Evolutionary conservation across 2,113 vertebrate species (phyloP).

Genomic region (Protobothrops mucrosquamatus): DNA sequence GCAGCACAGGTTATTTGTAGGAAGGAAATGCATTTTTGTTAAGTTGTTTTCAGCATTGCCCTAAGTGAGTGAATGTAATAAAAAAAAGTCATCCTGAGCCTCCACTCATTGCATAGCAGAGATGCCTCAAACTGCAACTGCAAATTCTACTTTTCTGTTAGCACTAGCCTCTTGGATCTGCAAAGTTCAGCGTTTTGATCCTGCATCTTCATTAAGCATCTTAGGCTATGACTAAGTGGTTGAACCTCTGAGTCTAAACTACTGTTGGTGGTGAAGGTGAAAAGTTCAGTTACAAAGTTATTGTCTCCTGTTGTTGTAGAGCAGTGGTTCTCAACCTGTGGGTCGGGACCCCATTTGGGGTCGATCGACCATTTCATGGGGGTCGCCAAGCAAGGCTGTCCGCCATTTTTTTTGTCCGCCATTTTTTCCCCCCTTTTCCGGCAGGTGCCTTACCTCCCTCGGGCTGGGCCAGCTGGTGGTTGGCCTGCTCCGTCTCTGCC

Average conservation of each 20-base stretch:
- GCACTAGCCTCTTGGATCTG: not conserved
- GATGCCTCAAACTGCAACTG: not conserved
- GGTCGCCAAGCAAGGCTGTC: too few species aligned
- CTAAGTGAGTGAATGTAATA: not conserved
- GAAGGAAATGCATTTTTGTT: not conserved
- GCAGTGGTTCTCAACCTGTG: too few species aligned
- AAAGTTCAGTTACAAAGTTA: not conserved
- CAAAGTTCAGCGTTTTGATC: not conserved
- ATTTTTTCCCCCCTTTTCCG: too few species aligned
- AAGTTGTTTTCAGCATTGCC: not conserved
- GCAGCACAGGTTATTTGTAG: not conserved
- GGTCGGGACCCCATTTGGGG: too few species aligned
- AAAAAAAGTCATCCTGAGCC: not conserved
- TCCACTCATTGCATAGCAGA: not conserved
- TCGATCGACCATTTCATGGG: too few species aligned
- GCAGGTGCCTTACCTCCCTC: too few species aligned
- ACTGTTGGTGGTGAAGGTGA: not conserved
- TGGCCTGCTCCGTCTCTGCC: too few species aligned
- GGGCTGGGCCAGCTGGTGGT: too few species aligned
- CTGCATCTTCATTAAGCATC: not conserved
- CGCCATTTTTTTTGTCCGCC: too few species aligned
- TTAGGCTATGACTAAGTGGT: not conserved
- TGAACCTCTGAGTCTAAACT: not conserved
- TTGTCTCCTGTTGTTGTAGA: not conserved
- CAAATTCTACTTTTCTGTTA: not conserved